Percentiles rank a stretch among this genome's conserved stretches.
Evolutionary conservation across 2,888 invertebrate genomes (phyloP).

Genomic region (Heliconius cydno): DNA sequence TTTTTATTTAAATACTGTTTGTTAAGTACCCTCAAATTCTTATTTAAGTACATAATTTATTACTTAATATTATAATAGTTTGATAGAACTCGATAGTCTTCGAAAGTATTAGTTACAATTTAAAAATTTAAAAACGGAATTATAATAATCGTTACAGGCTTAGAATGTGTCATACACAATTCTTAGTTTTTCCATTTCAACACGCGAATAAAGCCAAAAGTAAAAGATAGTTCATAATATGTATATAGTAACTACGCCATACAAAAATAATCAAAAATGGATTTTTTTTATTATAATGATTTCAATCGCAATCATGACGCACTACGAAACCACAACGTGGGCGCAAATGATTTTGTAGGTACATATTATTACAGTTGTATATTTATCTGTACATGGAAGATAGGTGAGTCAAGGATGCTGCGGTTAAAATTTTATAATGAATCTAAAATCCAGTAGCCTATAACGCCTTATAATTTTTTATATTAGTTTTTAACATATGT

Average conservation of each 20-base stretch:
- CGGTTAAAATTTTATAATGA: conserved; percentile 4
- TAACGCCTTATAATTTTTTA: not conserved
- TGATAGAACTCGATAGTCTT: too few relatives aligned
- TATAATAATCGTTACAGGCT: not conserved
- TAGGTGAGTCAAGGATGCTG: conserved; percentile 14
- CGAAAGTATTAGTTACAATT: too few relatives aligned
- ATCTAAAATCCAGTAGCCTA: not conserved
- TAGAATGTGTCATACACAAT: not conserved
- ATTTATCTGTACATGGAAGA: not conserved
- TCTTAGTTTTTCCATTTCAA: too few relatives aligned
- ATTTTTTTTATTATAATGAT: not conserved
- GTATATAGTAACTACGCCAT: not conserved
- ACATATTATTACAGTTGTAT: not conserved
- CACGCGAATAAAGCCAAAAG: too few relatives aligned
- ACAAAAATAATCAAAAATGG: not conserved
- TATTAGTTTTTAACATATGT: not conserved
- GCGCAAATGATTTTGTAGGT: not conserved
- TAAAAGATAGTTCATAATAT: not conserved
- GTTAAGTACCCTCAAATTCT: too few relatives aligned
- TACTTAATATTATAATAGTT: not conserved
- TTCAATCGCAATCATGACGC: conserved; percentile 2
- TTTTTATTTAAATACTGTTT: not conserved
- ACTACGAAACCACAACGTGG: conserved; percentile 2
- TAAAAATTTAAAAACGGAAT: not conserved
- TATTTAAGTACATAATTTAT: too few relatives aligned